A percentile compares a stretch with the other conserved stretches of the same genome.
phyloP scores from a whole-genome alignment of 2,113 vertebrate genomes.

The Ginglymostoma cirratum region DNA sequence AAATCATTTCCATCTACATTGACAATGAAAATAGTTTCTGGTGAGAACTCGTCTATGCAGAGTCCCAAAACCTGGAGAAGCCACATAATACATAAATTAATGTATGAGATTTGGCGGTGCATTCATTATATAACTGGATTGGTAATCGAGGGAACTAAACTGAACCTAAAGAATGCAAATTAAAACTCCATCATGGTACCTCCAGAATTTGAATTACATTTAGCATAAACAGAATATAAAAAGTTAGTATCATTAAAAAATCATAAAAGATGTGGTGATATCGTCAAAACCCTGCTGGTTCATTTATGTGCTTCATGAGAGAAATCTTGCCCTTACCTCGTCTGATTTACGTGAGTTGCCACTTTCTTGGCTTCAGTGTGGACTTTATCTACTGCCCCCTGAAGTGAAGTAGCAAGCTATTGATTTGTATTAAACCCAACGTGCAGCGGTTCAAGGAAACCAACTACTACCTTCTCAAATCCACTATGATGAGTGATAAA shows the following conservation, averaged over 20 bases:
- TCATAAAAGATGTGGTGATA: background rate
- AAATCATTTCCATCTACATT: background rate
- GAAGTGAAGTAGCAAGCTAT: too few species aligned
- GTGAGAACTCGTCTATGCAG: background rate
- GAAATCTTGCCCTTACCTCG: too few species aligned
- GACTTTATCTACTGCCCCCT: background rate
- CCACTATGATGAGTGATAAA: too few species aligned
- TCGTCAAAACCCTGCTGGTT: too few species aligned
- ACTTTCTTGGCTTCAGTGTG: background rate
- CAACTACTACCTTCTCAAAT: too few species aligned
- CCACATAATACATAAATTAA: background rate
- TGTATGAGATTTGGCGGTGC: background rate
- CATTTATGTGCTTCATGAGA: too few species aligned
- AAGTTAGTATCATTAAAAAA: background rate
- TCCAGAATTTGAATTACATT: background rate
- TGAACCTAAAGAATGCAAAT: background rate
- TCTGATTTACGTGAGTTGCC: too few species aligned
- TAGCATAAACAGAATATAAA: background rate
- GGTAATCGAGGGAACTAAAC: background rate
- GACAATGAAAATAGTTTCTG: background rate
- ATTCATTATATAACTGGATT: background rate
- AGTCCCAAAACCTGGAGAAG: background rate
- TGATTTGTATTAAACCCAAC: too few species aligned
- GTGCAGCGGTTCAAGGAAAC: too few species aligned
- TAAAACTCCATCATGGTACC: background rate